Base-by-base conservation (phyloP, 2,888 invertebrate species). In the Drosophila testacea region DNA sequence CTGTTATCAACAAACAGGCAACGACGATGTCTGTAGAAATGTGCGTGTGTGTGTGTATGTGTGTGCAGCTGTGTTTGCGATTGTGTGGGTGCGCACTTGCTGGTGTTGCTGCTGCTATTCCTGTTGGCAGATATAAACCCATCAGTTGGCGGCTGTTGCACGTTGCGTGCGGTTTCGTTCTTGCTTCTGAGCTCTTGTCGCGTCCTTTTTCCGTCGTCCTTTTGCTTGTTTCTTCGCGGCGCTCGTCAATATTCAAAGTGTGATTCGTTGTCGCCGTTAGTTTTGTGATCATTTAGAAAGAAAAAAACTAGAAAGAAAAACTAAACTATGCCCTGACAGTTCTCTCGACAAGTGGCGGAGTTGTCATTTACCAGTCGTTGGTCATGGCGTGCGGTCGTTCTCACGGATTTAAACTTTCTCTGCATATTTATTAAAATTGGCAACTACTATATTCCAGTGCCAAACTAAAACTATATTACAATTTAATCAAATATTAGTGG, bases 111-210 rank as follows among this genome's bases (percentile, higher is more conserved):
- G 42, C 38, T 22, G 36, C 59, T 60, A 64, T 46, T 69, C 62
- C 67, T 69, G 67, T 50, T 69, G 77, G 66, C 73, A 82, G 87
- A 88, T 87, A 83, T 77, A 70, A 88, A 73, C 67, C 66, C 79
- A 78, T 89, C 88, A 86, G 89, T 86, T 73, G 82, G 76, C 88
- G 87, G 82, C 88, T 87, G 85, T 89, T 89, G 85, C 85, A 87
- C 89, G 85, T 89, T 68, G 85, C 87, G 89, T 87, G 82, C 80
- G 88, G 85, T 84, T 82, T 81, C 52, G 65, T 41, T 72, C 60
- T 59, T 62, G 62, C 55, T 69, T 54, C 69, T 55, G 36, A 34
- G 28, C 56, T 54, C 65, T 46, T 65, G 61, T 28, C 13, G 44
- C 39, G 4, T 56, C 39, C 32, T 39, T 41, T n/a, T n/a, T 13